Evolutionary conservation across 2,797 vertebrate species (phyloP).

Genomic region (Sebastes nivosus): DNA sequence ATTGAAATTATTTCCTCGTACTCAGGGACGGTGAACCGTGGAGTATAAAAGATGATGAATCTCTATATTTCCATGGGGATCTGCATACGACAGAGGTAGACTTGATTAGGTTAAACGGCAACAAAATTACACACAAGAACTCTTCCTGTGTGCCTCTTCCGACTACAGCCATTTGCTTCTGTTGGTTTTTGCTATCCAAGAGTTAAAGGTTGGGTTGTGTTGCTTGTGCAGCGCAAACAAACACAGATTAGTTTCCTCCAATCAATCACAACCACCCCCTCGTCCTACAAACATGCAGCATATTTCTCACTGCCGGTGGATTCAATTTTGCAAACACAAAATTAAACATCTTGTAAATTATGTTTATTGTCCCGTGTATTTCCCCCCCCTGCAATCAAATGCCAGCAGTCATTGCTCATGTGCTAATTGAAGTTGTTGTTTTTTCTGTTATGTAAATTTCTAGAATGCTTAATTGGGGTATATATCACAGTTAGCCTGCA

Average conservation of each 20-base stretch:
- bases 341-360: constrained; percentile 79
- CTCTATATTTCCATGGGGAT: constrained; percentile 83
- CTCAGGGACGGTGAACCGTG: constrained; percentile 78
- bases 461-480: constrained; percentile 69
- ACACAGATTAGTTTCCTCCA: constrained; percentile 57
- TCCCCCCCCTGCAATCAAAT: constrained; percentile 70
- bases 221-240: constrained; percentile 35
- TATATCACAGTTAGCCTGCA: constrained; percentile 75
- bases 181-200: constrained; percentile 7
- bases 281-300: constrained; percentile 42
- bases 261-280: constrained; percentile 52
- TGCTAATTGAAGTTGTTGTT: constrained; percentile 72
- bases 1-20: constrained; percentile 85
- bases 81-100: constrained; percentile 73
- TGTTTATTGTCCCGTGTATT: constrained; percentile 71
- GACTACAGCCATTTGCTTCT: background rate
- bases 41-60: constrained; percentile 85
- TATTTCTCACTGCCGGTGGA: constrained; percentile 48
- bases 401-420: constrained; percentile 68
- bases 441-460: constrained; percentile 73
- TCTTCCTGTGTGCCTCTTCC: constrained; percentile 20
- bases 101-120: constrained; percentile 78
- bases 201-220: constrained; percentile 49
- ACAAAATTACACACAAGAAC: constrained; percentile 53
- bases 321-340: constrained; percentile 74